Conservation (phyloP, 2,888 invertebrate species). For the Caenorhabditis plicata region DNA sequence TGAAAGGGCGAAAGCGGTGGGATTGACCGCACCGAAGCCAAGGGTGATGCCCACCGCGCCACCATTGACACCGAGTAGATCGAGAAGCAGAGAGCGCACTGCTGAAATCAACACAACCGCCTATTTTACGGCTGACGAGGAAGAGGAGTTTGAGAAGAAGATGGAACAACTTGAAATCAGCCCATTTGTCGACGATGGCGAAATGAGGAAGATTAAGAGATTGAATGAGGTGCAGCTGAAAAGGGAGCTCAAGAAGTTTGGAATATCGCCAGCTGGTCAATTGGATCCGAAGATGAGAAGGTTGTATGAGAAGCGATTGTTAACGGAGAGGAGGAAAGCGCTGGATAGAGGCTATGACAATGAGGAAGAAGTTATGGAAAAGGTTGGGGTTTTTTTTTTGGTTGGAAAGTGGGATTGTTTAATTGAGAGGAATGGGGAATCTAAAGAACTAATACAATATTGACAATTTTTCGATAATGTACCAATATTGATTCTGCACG, state of each 20-base stretch:
- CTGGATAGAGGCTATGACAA: conserved; percentile 16
- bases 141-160: not conserved
- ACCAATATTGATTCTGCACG: no score
- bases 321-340: conserved; percentile 20
- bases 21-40: not conserved
- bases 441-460: no score
- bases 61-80: not conserved
- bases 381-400: no score
- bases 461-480: conserved; percentile 1
- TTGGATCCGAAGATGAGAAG: conserved; percentile 39
- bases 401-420: not conserved
- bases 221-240: conserved; percentile 29
- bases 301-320: conserved; percentile 50
- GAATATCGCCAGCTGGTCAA: conserved; percentile 47
- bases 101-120: conserved; percentile 12
- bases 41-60: no score
- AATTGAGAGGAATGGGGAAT: no score
- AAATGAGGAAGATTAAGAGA: conserved; percentile 23
- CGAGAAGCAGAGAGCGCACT: conserved; percentile 1
- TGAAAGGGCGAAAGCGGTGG: conserved; percentile 5
- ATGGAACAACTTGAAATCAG: conserved; percentile 11
- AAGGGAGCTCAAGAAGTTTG: conserved; percentile 33
- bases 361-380: conserved; percentile 6
- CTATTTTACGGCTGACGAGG: conserved; percentile 21
- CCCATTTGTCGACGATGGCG: conserved; percentile 29